Conservation (phyloP, 1,140 invertebrate species). For the Drosophila sp. region DNA sequence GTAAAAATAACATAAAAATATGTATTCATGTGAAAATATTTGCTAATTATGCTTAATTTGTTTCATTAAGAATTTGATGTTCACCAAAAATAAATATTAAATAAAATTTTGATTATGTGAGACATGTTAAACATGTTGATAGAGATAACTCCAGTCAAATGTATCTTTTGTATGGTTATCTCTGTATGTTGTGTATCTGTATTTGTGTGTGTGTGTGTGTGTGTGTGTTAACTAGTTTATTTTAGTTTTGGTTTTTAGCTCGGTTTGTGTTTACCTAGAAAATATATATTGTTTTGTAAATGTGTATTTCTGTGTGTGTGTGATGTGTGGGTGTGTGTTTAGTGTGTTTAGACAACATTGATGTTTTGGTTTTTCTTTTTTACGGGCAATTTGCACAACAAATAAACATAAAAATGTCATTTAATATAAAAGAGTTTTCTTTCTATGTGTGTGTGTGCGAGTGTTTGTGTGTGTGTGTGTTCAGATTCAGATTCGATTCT, state of each 20-base stretch:
- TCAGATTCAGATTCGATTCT: slow-evolving; percentile 83
- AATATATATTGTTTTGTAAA: slow-evolving; percentile 6
- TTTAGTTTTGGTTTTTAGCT: slow-evolving; percentile 12
- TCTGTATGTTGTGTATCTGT: background rate
- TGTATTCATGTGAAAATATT: background rate
- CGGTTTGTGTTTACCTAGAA: slow-evolving; percentile 23
- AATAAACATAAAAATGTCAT: slow-evolving; percentile 51
- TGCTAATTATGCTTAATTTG: slow-evolving; percentile 33
- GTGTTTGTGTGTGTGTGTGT: slow-evolving; percentile 32
- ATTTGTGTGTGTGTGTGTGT: slow-evolving; percentile 27
- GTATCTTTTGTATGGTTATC: background rate
- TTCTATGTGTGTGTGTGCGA: background rate
- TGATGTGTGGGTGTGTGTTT: slow-evolving; percentile 39
- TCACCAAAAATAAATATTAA: slow-evolving; percentile 1
- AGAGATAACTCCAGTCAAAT: background rate
- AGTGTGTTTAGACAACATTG: slow-evolving; percentile 45
- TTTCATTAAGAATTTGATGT: background rate
- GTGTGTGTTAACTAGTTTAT: slow-evolving; percentile 20
- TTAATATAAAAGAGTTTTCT: slow-evolving; percentile 21
- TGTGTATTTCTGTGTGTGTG: slow-evolving; percentile 36
- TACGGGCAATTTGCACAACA: slow-evolving; percentile 78
- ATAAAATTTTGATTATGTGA: slow-evolving; percentile 36
- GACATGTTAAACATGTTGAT: slow-evolving; percentile 15
- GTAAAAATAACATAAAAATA: slow-evolving; percentile 9
- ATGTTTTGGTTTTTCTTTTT: slow-evolving; percentile 37